These are phyloP conservation scores for Phalloptychus januarius DNA, from an alignment of 2,797 vertebrate genomes.

Conservation along the genomic window DNA sequence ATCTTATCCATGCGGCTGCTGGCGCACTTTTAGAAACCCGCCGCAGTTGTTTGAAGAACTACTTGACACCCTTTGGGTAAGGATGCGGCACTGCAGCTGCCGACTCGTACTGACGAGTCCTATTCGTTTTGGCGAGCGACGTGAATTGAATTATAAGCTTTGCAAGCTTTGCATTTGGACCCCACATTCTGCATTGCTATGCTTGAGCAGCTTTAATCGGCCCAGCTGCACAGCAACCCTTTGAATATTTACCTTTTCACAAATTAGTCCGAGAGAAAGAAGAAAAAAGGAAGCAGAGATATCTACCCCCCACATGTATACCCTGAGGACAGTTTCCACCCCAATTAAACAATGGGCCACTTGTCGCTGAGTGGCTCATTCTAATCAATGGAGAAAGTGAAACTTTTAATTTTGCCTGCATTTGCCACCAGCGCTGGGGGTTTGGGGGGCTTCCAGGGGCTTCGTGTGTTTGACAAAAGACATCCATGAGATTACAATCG, in stretches of 20 bases:
- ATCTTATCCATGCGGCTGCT: slow-evolving; percentile 48
- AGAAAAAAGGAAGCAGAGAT: slow-evolving; percentile 9
- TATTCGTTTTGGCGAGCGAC: slow-evolving; percentile 54
- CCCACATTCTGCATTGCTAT: slow-evolving; percentile 52
- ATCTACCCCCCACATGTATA: slow-evolving; percentile 5
- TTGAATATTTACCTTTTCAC: slow-evolving; percentile 73
- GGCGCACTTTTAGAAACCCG: slow-evolving; percentile 39
- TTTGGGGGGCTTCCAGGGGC: neutral
- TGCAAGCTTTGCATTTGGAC: slow-evolving; percentile 64
- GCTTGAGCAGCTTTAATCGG: slow-evolving; percentile 58
- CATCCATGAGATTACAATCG: slow-evolving; percentile 65
- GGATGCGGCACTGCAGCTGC: slow-evolving; percentile 65
- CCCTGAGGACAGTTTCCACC: slow-evolving; percentile 57
- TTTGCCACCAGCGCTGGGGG: slow-evolving; percentile 15
- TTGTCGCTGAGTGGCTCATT: slow-evolving; percentile 55
- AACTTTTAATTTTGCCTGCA: slow-evolving; percentile 54
- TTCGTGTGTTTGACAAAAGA: slow-evolving; percentile 59
- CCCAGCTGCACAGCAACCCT: slow-evolving; percentile 52
- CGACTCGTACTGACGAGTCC: slow-evolving; percentile 67
- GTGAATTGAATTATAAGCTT: slow-evolving; percentile 55
- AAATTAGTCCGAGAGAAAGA: slow-evolving; percentile 48
- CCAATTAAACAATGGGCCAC: slow-evolving; percentile 71
- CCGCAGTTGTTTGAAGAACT: slow-evolving; percentile 60
- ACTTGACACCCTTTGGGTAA: slow-evolving; percentile 62
- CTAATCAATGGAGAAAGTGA: slow-evolving; percentile 38